Evolutionary conservation across 2,113 vertebrate species (phyloP).

Genomic region (Scolopax mira): DNA sequence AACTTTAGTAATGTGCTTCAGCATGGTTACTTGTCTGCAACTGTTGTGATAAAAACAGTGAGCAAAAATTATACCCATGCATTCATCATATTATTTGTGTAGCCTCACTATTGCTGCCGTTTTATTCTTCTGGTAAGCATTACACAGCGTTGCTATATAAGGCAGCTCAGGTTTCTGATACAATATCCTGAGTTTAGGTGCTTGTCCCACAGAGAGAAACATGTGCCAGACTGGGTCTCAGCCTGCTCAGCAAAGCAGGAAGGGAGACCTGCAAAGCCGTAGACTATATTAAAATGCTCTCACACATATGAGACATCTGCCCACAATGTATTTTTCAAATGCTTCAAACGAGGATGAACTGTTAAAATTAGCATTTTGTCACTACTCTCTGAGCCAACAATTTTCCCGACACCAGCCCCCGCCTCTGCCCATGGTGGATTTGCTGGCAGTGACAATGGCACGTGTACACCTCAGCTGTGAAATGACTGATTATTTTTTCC

Average conservation of each 20-base stretch:
- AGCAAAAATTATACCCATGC: not conserved
- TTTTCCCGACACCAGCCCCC: not conserved
- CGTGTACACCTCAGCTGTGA: fast-evolving
- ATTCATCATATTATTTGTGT: not conserved
- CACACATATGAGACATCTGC: not conserved
- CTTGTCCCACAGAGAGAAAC: slow-evolving; percentile 4
- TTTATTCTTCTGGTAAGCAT: slow-evolving; percentile 56
- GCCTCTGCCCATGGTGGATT: fast-evolving
- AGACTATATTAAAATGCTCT: not conserved
- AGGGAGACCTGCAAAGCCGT: not conserved
- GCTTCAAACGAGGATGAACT: not conserved
- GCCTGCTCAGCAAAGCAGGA: not conserved
- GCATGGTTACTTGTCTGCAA: not conserved
- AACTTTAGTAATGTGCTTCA: not conserved
- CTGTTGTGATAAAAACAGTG: not conserved
- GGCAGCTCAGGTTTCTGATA: slow-evolving; percentile 43
- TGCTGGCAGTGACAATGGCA: not conserved
- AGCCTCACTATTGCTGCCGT: not conserved
- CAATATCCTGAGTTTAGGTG: slow-evolving; percentile 38
- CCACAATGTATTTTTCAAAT: not conserved
- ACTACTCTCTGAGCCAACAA: not conserved
- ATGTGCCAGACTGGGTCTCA: not conserved
- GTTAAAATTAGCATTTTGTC: not conserved
- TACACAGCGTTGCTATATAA: not conserved
- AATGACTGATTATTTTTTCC: not conserved